Evolutionary conservation across 2,888 invertebrate genomes (phyloP).

Genomic region (Pecten maximus): DNA sequence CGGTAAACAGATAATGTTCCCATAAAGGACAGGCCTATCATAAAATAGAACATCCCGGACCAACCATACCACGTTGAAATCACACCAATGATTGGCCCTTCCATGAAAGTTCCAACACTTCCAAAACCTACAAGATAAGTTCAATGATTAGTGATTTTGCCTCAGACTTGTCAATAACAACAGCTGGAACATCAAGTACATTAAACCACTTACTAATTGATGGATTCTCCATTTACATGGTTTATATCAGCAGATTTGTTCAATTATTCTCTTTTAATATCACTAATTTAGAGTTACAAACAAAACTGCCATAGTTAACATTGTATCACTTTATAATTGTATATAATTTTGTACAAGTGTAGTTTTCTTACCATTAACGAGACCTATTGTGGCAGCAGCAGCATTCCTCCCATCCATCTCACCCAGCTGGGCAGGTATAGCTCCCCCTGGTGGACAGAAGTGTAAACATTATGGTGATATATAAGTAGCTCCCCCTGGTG

Average conservation of each 20-base stretch:
- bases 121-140: conserved; percentile 80
- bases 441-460: conserved; percentile 77
- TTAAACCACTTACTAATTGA: background rate
- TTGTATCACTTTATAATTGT: background rate
- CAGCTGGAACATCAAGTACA: no score
- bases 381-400: conserved; percentile 83
- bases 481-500: background rate
- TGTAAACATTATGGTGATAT: background rate
- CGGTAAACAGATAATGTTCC: conserved; percentile 80
- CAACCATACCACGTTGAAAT: conserved; percentile 82
- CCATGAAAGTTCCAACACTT: conserved; percentile 83
- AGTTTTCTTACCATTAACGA: conserved; percentile 82
- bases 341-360: background rate
- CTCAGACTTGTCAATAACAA: background rate
- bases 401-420: conserved; percentile 82
- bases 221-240: background rate
- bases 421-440: conserved; percentile 83
- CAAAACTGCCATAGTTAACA: background rate
- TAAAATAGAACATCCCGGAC: conserved; percentile 82
- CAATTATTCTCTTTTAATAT: no score
- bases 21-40: conserved; percentile 80
- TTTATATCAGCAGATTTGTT: background rate
- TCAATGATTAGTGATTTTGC: background rate
- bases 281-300: background rate
- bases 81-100: conserved; percentile 83